These are phyloP conservation scores for Podabrus alpinus DNA, from an alignment of 2,888 invertebrate species.

Conservation along the genomic window DNA sequence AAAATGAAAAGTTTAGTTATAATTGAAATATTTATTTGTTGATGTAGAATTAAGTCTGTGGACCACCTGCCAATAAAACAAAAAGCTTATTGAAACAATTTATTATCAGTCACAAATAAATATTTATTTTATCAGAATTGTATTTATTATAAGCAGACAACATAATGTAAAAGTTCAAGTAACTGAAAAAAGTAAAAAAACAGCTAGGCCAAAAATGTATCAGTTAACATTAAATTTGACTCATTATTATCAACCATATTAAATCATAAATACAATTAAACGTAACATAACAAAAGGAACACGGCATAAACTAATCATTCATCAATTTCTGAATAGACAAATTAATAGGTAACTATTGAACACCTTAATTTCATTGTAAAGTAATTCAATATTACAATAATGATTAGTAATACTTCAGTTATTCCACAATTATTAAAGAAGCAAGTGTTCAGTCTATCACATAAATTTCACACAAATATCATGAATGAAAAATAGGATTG, in stretches of 20 bases:
- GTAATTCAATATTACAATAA: background rate
- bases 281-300: background rate
- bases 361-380: background rate
- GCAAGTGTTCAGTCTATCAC: background rate
- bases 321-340: background rate
- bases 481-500: background rate
- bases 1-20: background rate
- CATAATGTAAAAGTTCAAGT: constrained; percentile 34
- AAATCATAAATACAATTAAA: background rate
- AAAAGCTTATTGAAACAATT: constrained; percentile 29
- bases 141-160: constrained; percentile 41
- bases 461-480: background rate
- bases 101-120: constrained; percentile 52
- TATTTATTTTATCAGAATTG: constrained; percentile 47
- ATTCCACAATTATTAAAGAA: constrained; percentile 18
- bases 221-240: constrained; percentile 12
- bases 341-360: background rate
- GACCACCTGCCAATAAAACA: background rate
- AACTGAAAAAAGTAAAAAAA: constrained; percentile 26
- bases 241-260: background rate
- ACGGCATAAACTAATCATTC: background rate
- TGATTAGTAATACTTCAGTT: constrained; percentile 8
- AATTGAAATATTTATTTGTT: background rate
- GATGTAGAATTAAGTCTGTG: background rate
- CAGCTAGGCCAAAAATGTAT: constrained; percentile 36